These are phyloP conservation scores for Phengaris arion DNA, from an alignment of 2,888 invertebrate species.

Conservation along the genomic window DNA sequence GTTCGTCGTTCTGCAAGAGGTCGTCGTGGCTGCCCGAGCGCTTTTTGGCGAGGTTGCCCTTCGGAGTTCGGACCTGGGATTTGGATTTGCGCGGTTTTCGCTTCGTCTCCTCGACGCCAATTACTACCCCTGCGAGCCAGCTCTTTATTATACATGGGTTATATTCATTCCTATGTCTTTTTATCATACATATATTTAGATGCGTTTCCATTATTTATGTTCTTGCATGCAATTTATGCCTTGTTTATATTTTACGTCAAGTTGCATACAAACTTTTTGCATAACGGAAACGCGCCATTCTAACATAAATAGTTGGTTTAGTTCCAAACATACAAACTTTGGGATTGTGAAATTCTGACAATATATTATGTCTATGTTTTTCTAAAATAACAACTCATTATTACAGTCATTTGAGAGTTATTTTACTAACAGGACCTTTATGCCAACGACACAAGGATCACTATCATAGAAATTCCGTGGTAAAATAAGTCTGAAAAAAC, in stretches of 20 bases:
- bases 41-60: slow-evolving; percentile 50
- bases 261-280: neutral
- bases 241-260: neutral
- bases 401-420: too few species aligned
- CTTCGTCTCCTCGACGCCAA: slow-evolving; percentile 42
- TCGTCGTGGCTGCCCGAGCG: slow-evolving; percentile 67
- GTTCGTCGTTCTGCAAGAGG: slow-evolving; percentile 53
- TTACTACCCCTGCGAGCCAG: slow-evolving; percentile 37
- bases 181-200: neutral
- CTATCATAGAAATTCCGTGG: too few species aligned
- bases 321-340: neutral
- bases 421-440: too few species aligned
- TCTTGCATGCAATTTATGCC: neutral
- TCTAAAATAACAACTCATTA: too few species aligned
- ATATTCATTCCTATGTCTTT: slow-evolving; percentile 19
- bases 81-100: slow-evolving; percentile 49
- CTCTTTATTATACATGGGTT: slow-evolving; percentile 34
- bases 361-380: neutral
- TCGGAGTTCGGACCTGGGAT: slow-evolving; percentile 46
- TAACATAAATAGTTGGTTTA: too few species aligned
- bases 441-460: too few species aligned
- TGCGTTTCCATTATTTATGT: neutral
- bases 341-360: neutral
- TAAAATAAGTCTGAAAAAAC: too few species aligned
- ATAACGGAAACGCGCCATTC: neutral